phyloP scores from a whole-genome alignment of 2,113 vertebrate species.

The Antennarius striatus region DNA sequence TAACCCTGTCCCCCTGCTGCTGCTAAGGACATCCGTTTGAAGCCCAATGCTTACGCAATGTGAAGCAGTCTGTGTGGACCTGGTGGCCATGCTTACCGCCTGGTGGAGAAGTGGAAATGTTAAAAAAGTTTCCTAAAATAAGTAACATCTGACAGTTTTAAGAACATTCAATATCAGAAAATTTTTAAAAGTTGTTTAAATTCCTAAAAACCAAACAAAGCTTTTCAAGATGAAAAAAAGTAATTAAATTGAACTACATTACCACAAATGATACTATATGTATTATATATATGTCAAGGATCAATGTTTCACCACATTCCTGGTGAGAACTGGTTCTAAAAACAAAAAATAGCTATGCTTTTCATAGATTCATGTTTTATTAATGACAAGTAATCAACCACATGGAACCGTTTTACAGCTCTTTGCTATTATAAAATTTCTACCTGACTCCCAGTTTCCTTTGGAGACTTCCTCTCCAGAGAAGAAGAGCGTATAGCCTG shows the following conservation, averaged over 20 bases:
- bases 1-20: constrained; percentile 73
- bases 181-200: neutral
- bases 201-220: neutral
- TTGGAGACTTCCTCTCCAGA: constrained; percentile 91
- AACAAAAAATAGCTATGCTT: no score
- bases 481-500: constrained; percentile 97
- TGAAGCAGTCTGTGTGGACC: constrained; percentile 89
- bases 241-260: no score
- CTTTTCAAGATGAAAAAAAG: no score
- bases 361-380: no score
- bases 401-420: neutral
- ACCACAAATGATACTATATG: neutral
- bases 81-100: constrained; percentile 80
- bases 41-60: constrained; percentile 88
- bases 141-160: neutral
- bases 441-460: constrained; percentile 85
- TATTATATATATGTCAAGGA: neutral
- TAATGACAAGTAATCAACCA: no score
- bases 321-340: neutral
- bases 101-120: constrained; percentile 40
- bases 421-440: neutral
- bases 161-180: neutral
- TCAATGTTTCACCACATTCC: neutral
- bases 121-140: no score
- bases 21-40: constrained; percentile 84